Evolutionary conservation across 2,797 vertebrate species (phyloP).

Genomic region (Catamblyrhynchus diadema): DNA sequence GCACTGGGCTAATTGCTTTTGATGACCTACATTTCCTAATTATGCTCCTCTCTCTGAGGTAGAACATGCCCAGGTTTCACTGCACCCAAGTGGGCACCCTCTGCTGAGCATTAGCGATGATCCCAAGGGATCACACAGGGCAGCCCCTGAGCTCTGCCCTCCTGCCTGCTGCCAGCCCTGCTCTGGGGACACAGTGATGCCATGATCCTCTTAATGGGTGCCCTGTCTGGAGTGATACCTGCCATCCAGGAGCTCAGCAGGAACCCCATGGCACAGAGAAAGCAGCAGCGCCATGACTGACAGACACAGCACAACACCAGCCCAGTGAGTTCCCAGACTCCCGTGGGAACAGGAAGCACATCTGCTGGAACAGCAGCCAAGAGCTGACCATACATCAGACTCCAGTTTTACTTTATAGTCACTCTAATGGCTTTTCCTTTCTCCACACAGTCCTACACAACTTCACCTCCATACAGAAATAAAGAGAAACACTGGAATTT

Average conservation of each 20-base stretch:
- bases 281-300: conserved; percentile 71
- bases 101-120: background rate
- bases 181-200: conserved; percentile 60
- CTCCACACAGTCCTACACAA: conserved; percentile 27
- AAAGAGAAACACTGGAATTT: conserved; percentile 36
- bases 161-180: background rate
- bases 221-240: conserved; percentile 3
- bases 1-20: conserved; percentile 5
- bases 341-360: conserved; percentile 77
- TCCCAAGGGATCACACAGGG: background rate
- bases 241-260: conserved; percentile 13
- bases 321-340: conserved; percentile 79
- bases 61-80: background rate
- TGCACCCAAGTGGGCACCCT: background rate
- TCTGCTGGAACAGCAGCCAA: conserved; percentile 73
- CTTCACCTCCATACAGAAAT: conserved; percentile 38
- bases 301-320: conserved; percentile 74
- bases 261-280: conserved; percentile 54
- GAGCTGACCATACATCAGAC: conserved; percentile 41
- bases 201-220: conserved; percentile 50
- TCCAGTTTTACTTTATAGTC: conserved; percentile 65
- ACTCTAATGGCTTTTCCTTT: conserved; percentile 75
- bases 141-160: background rate
- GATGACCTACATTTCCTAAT: conserved; percentile 14
- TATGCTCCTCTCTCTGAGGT: background rate